Percentiles rank a stretch among this genome's conserved stretches.
phyloP scores from a whole-genome alignment of 2,797 vertebrate genomes.

The Tadarida brasiliensis region DNA sequence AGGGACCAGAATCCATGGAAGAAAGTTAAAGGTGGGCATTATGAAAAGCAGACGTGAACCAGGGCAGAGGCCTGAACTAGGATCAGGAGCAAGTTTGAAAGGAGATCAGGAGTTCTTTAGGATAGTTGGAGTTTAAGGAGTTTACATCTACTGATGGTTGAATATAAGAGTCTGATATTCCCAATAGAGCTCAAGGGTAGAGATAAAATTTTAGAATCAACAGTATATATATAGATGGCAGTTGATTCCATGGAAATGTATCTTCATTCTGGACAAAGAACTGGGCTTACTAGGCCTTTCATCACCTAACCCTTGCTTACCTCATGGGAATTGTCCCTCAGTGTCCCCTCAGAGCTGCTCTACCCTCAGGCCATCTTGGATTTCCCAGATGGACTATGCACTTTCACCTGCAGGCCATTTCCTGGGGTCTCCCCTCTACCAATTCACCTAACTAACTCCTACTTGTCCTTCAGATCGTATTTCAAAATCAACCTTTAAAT shows the following conservation, averaged over 20 bases:
- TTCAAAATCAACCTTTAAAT: conserved; percentile 33
- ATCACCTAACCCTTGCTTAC: not conserved
- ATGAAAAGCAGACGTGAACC: not conserved
- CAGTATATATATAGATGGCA: not conserved
- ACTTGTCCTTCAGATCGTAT: not conserved
- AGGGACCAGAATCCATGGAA: not conserved
- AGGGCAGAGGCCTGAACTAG: not conserved
- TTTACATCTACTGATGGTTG: not conserved
- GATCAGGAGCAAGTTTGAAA: conserved; percentile 7
- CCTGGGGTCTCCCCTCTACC: not conserved
- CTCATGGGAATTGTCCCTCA: not conserved
- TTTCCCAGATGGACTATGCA: not conserved
- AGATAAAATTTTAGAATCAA: conserved; percentile 49
- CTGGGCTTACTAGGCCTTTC: not conserved
- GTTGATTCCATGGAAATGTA: not conserved
- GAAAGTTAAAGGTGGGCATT: not conserved
- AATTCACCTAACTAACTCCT: not conserved
- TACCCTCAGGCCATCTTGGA: not conserved
- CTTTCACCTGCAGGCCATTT: not conserved
- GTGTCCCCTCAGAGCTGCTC: not conserved
- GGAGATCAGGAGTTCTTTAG: not conserved
- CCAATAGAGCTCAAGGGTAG: conserved; percentile 22
- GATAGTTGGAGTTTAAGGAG: not conserved
- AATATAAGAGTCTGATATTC: not conserved
- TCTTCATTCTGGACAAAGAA: not conserved